Percentiles rank a stretch among this genome's conserved stretches.
These are phyloP conservation scores for Cephalotes varians DNA, from an alignment of 2,888 invertebrate genomes.

Conservation along the genomic window DNA sequence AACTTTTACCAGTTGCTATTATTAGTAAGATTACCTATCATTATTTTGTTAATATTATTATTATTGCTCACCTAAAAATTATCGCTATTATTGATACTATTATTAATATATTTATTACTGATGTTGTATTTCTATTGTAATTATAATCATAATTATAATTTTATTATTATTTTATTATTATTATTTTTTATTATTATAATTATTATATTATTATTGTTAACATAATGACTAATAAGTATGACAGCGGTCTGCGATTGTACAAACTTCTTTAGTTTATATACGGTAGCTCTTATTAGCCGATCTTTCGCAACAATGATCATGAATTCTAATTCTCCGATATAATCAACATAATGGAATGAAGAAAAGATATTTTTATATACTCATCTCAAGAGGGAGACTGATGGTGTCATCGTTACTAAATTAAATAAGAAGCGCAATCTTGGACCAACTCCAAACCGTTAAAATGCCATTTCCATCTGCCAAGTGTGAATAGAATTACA, in stretches of 20 bases:
- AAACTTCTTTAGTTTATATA: constrained; percentile 60
- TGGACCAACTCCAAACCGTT: constrained; percentile 71
- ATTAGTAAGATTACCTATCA: constrained; percentile 19
- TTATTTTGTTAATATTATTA: constrained; percentile 16
- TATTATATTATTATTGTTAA: constrained; percentile 40
- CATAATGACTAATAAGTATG: constrained; percentile 45
- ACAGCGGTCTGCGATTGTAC: constrained; percentile 61
- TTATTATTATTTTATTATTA: constrained; percentile 29
- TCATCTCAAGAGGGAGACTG: constrained; percentile 19
- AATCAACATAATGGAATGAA: not conserved
- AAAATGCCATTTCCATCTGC: constrained; percentile 64
- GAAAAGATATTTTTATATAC: constrained; percentile 25
- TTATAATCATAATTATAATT: constrained; percentile 43
- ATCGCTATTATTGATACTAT: constrained; percentile 21
- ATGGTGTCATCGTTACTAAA: constrained; percentile 57
- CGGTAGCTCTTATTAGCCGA: constrained; percentile 20
- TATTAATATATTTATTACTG: constrained; percentile 44
- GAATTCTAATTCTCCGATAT: too few species aligned
- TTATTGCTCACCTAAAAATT: constrained; percentile 19
- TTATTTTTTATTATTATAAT: constrained; percentile 45
- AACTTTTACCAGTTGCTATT: not conserved
- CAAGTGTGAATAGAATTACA: constrained; percentile 65
- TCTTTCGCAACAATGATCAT: constrained; percentile 24
- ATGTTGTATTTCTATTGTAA: constrained; percentile 26
- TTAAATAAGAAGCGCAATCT: constrained; percentile 67